Evolutionary conservation across 2,113 vertebrate genomes (phyloP).

Genomic region (Panthera tigris): DNA sequence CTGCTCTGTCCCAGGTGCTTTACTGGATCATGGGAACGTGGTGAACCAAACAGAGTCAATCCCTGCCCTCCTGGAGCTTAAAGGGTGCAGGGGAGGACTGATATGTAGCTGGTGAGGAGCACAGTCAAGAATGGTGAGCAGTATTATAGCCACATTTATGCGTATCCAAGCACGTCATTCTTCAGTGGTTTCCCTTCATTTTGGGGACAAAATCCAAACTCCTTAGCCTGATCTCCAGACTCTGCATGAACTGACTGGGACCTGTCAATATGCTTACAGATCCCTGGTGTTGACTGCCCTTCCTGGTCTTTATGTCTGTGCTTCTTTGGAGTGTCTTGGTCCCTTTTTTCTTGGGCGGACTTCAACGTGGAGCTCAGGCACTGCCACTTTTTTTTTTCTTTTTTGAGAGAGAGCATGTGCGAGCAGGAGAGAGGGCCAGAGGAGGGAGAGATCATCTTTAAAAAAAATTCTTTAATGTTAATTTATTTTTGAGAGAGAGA

Average conservation of each 20-base stretch:
- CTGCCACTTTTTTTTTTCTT: background rate
- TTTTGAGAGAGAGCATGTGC: no score
- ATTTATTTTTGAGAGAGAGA: no score
- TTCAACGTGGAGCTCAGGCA: background rate
- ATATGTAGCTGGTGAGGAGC: accelerated
- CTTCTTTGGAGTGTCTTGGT: background rate
- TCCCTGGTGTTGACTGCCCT: background rate
- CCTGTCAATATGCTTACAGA: no score
- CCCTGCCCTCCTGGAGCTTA: background rate
- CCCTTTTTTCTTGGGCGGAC: background rate
- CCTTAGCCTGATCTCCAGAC: background rate
- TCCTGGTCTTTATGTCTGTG: background rate
- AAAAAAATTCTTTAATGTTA: no score
- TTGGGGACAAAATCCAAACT: background rate
- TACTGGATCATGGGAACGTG: background rate
- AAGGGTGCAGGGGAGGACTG: background rate
- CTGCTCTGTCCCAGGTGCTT: background rate
- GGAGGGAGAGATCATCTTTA: no score
- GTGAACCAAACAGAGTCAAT: background rate
- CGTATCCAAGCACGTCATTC: background rate
- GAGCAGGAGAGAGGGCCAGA: no score
- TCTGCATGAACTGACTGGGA: background rate
- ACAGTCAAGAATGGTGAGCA: accelerated
- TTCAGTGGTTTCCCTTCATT: background rate
- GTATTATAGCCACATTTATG: background rate